Conservation (phyloP, 2,888 invertebrate genomes). For the Lumbricus terrestris region DNA sequence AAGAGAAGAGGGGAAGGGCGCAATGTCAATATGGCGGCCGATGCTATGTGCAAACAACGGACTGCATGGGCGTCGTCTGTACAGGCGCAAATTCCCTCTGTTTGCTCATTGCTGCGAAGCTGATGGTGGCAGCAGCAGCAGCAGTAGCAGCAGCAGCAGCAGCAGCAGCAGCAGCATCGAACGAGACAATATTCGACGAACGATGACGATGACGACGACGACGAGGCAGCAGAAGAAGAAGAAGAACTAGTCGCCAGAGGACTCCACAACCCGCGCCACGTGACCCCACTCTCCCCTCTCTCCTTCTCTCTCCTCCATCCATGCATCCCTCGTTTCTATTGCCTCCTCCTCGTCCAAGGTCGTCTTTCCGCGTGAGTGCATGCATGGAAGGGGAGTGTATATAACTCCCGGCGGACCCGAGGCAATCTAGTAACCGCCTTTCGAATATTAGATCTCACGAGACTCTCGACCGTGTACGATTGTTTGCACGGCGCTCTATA, state of each 20-base stretch:
- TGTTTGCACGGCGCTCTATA: background rate
- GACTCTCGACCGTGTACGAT: background rate
- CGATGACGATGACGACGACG: background rate
- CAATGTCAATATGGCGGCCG: background rate
- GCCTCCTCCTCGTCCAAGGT: background rate
- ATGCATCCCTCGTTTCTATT: background rate
- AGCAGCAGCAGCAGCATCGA: too few relatives aligned
- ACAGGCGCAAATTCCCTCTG: background rate
- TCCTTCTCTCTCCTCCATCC: too few relatives aligned
- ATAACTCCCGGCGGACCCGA: background rate
- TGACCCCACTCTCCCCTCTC: background rate
- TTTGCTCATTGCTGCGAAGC: too few relatives aligned
- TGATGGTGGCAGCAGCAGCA: too few relatives aligned
- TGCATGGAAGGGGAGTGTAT: background rate
- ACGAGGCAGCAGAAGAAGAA: background rate
- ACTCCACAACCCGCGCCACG: background rate
- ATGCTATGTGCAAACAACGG: background rate
- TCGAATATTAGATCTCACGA: background rate
- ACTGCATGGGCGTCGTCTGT: background rate
- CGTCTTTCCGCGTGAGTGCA: slow-evolving; percentile 3
- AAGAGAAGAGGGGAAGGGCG: background rate
- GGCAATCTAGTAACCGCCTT: background rate
- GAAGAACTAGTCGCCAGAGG: background rate
- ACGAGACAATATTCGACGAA: background rate
- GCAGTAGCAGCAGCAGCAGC: too few relatives aligned